Evolutionary conservation across 2,888 invertebrate genomes (phyloP).

Genomic region (Troides aeacus): DNA sequence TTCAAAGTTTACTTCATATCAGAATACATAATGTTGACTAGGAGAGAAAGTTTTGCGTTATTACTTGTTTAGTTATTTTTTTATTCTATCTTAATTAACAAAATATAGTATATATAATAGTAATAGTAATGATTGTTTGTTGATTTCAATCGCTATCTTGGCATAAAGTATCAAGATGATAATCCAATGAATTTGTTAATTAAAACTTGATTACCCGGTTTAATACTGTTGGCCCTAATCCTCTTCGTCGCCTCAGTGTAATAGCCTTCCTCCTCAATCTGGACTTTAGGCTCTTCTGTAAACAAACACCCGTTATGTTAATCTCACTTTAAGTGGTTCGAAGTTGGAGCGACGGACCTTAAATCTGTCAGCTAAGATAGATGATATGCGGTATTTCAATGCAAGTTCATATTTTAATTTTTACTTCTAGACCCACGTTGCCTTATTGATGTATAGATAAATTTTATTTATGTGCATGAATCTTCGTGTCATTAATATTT

Average conservation of each 20-base stretch:
- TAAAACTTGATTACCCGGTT: slow-evolving; percentile 50
- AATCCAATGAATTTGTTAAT: slow-evolving; percentile 22
- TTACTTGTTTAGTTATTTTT: no score
- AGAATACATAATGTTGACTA: no score
- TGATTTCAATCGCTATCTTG: neutral
- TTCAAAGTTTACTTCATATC: no score
- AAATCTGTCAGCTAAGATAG: neutral
- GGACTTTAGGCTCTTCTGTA: slow-evolving; percentile 72
- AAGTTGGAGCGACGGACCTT: neutral
- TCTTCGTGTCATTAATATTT: neutral
- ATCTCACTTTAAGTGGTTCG: slow-evolving; percentile 21
- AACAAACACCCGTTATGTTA: slow-evolving; percentile 33
- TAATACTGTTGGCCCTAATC: slow-evolving; percentile 62
- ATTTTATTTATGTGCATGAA: neutral
- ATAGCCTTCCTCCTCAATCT: slow-evolving; percentile 71
- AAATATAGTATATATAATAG: neutral
- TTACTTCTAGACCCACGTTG: no score
- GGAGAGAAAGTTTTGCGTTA: no score
- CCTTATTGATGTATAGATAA: neutral
- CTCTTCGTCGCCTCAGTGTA: slow-evolving; percentile 61
- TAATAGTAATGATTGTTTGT: neutral
- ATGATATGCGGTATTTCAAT: no score
- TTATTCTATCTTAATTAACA: neutral
- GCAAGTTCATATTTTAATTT: no score
- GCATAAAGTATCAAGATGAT: slow-evolving; percentile 12